Conservation (phyloP, 2,113 vertebrate genomes). For the Cepphus grylle region DNA sequence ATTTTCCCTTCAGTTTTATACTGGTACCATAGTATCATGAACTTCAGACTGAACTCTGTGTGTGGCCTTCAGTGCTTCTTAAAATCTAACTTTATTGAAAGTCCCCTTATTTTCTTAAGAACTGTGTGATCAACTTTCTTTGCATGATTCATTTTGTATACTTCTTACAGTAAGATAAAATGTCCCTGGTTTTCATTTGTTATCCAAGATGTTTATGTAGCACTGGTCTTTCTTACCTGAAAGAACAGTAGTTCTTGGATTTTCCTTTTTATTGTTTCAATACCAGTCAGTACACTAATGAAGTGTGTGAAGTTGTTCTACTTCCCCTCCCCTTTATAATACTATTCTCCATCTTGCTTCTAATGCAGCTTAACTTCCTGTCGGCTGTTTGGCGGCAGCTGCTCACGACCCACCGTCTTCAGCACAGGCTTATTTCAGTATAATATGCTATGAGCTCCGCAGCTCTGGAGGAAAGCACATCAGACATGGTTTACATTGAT, state of each 20-base stretch:
- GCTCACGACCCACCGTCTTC: background rate
- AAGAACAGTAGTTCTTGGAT: background rate
- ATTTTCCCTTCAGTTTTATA: background rate
- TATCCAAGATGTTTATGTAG: background rate
- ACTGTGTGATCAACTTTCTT: background rate
- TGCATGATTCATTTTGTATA: background rate
- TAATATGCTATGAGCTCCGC: fast-evolving
- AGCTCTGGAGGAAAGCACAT: background rate
- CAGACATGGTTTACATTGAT: background rate
- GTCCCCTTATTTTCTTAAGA: background rate
- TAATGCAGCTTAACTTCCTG: constrained; percentile 30
- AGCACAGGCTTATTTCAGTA: background rate
- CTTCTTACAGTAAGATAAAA: background rate
- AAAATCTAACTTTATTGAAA: background rate
- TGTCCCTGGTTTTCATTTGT: background rate
- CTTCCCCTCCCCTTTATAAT: background rate
- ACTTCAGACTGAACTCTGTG: background rate
- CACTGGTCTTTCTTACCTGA: background rate
- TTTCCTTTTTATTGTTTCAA: background rate
- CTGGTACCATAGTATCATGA: background rate
- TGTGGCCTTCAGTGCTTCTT: background rate
- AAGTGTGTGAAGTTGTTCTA: background rate
- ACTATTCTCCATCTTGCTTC: background rate
- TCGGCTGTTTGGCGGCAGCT: background rate
- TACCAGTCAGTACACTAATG: background rate